phyloP scores from a whole-genome alignment of 2,113 vertebrate species.

The Pygoscelis antarcticus region DNA sequence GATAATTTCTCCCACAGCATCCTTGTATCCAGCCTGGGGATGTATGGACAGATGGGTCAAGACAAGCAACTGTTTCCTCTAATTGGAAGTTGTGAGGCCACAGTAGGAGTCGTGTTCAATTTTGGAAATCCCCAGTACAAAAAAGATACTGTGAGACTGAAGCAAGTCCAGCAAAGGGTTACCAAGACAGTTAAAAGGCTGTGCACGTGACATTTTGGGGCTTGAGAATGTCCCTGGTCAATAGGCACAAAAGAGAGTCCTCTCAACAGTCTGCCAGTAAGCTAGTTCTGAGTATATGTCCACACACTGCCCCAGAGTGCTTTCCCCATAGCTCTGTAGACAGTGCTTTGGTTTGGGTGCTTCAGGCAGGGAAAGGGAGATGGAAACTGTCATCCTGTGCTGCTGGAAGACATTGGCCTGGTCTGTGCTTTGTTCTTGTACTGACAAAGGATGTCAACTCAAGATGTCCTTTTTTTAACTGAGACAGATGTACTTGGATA shows the following conservation, averaged over 20 bases:
- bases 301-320: neutral
- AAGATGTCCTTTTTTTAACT: neutral
- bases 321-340: neutral
- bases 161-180: neutral
- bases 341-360: neutral
- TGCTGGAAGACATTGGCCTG: neutral
- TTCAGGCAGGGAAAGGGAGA: neutral
- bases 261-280: neutral
- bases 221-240: neutral
- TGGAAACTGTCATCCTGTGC: neutral
- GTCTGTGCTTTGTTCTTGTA: neutral
- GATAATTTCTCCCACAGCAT: neutral
- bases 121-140: neutral
- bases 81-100: neutral
- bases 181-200: neutral
- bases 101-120: neutral
- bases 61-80: neutral
- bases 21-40: neutral
- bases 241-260: neutral
- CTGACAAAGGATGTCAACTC: neutral
- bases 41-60: neutral
- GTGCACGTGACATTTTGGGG: neutral
- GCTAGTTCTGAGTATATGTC: neutral
- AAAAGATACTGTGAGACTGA: neutral
- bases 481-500: neutral